Percentiles rank a stretch among this genome's conserved stretches.
Conservation (phyloP, 1,140 invertebrate species). For the Anastatus disparis region DNA sequence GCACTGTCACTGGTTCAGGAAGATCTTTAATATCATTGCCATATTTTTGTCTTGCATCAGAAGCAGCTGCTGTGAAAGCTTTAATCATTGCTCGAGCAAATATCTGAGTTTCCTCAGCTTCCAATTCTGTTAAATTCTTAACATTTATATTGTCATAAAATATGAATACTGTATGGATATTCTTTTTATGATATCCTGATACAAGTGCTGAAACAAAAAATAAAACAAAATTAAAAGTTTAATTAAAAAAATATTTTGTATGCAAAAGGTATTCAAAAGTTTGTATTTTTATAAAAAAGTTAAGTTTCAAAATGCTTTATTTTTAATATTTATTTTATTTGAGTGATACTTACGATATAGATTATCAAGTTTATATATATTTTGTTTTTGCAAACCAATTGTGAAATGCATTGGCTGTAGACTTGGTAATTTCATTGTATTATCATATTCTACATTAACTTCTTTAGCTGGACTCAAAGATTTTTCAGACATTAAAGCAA, state of each 20-base stretch:
- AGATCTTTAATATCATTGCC: constrained; percentile 75
- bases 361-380: constrained; percentile 74
- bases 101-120: constrained; percentile 74
- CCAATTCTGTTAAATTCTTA: constrained; percentile 75
- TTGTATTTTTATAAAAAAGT: not conserved
- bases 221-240: not conserved
- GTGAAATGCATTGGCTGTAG: constrained; percentile 78
- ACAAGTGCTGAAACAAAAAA: constrained; percentile 69
- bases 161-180: constrained; percentile 79
- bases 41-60: constrained; percentile 77
- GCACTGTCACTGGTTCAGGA: constrained; percentile 82
- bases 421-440: constrained; percentile 70
- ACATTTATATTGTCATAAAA: constrained; percentile 73
- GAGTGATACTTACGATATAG: constrained; percentile 75
- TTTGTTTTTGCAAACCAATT: constrained; percentile 72
- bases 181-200: constrained; percentile 59
- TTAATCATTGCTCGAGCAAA: constrained; percentile 76
- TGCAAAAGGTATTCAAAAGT: no score
- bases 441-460: constrained; percentile 52
- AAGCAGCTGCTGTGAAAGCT: constrained; percentile 75
- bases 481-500: constrained; percentile 73
- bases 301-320: not conserved
- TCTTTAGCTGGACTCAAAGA: constrained; percentile 69
- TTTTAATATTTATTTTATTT: not conserved
- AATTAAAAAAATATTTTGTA: no score